Evolutionary conservation across 1,140 invertebrate genomes (phyloP), one percentile per base, ranked within the genome.

Genomic region (Heliconius hermathena): DNA sequence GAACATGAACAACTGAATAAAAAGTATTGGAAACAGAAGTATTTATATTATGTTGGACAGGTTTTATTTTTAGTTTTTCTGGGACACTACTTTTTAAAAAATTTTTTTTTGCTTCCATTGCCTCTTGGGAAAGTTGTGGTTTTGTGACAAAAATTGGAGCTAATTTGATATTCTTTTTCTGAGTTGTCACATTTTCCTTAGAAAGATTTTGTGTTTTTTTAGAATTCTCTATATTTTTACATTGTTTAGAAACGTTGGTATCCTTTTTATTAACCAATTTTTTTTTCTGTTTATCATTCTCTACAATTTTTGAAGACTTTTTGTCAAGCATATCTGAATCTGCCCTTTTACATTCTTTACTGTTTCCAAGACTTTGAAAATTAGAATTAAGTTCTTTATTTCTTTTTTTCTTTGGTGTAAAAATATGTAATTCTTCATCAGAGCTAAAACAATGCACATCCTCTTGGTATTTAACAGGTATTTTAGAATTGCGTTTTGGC

Each of bases 71-170:
- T 52, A 96, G 88, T 81, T 94, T 93, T 70, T 95, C 95, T 3
- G 96, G 96, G 3, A 96, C 93, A 9, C 95, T 96, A 80, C 96
- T 96, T 22, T 95, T 89, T 5, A 96, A 87, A 89, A 96, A 96
- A 54, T 95, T 95, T 80, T 95, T 94, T 84, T 95, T 95, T n/a
- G 96, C 96, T 84, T 95, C 95, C 57, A 95, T 76, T 26, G 90
- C 87, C 66, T 84, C 90, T 29, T 91, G 91, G 95, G 95, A 95
- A 5, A 95, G 82, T 83, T 94, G 93, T 49, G 94, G 92, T 91
- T 96, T 96, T 16, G 94, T 84, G 22, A 94, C 79, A 89, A 96
- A 96, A n/a, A 96, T 91, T n/a, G 96, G 96, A 11, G 96, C 96
- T 60, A 96, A 85, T 85, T 93, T 92, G 26, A 77, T 54, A 74